These are phyloP conservation scores for Hyperoplus immaculatus DNA, from an alignment of 2,797 vertebrate species.

Conservation along the genomic window DNA sequence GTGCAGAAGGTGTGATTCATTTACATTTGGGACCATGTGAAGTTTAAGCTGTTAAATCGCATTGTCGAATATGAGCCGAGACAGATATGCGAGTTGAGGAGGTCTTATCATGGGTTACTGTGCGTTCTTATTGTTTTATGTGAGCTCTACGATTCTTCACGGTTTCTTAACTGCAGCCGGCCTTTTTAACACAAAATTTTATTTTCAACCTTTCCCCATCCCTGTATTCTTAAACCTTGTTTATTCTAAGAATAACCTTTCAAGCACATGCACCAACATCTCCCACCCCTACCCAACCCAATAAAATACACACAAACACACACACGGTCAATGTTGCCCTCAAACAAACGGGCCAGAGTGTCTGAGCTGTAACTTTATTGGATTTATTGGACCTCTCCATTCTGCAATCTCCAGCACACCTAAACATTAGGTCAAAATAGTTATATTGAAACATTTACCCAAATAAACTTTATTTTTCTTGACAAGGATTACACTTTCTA, in stretches of 20 bases:
- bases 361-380: slow-evolving; percentile 54
- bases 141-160: slow-evolving; percentile 14
- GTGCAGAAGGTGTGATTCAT: slow-evolving; percentile 11
- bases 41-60: slow-evolving; percentile 34
- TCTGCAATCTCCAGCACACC: slow-evolving; percentile 63
- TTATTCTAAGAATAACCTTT: slow-evolving; percentile 33
- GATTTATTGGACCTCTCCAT: slow-evolving; percentile 62
- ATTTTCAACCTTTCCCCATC: background rate
- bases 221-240: slow-evolving; percentile 11
- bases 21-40: background rate
- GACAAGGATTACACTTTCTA: slow-evolving; percentile 16
- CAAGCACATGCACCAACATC: background rate
- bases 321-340: slow-evolving; percentile 17
- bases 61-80: slow-evolving; percentile 6
- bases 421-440: slow-evolving; percentile 53
- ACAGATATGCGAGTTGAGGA: slow-evolving; percentile 17
- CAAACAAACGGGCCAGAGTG: slow-evolving; percentile 34
- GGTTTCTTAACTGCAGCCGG: background rate
- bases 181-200: slow-evolving; percentile 24
- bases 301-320: background rate
- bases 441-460: slow-evolving; percentile 51
- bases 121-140: slow-evolving; percentile 42
- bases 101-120: slow-evolving; percentile 46
- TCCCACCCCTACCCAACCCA: background rate
- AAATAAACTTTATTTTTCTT: slow-evolving; percentile 11